A percentile compares a stretch with the other conserved stretches of the same genome.
phyloP scores from a whole-genome alignment of 64 coral and sea anemone species.

The Porites australiensis region DNA sequence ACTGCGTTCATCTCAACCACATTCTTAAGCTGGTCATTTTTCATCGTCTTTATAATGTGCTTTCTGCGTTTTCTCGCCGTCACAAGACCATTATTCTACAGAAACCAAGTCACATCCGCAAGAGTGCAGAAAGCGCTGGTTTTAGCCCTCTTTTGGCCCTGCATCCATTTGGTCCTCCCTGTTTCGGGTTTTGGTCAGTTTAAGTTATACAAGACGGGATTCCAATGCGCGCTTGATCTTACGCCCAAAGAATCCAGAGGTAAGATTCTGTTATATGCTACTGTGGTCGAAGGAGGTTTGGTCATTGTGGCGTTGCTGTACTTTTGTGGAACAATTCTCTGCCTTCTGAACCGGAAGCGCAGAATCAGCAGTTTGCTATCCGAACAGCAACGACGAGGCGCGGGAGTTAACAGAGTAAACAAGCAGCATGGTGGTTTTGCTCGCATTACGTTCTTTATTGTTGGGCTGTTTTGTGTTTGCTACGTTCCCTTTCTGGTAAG shows the following conservation, averaged over 20 bases:
- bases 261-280: slow-evolving; percentile 67
- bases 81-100: slow-evolving; percentile 75
- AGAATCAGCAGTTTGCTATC: slow-evolving; percentile 62
- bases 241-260: slow-evolving; percentile 37
- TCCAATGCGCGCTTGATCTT: slow-evolving; percentile 72
- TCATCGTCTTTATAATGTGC: slow-evolving; percentile 79
- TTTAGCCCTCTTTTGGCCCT: slow-evolving; percentile 61
- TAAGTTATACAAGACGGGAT: slow-evolving; percentile 69
- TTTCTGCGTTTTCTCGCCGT: slow-evolving; percentile 73
- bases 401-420: slow-evolving; percentile 34
- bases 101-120: slow-evolving; percentile 67
- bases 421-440: slow-evolving; percentile 74
- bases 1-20: slow-evolving; percentile 77
- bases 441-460: slow-evolving; percentile 71
- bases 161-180: slow-evolving; percentile 67
- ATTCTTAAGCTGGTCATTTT: slow-evolving; percentile 79
- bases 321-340: slow-evolving; percentile 64
- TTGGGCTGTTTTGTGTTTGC: slow-evolving; percentile 74
- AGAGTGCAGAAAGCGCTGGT: slow-evolving; percentile 53
- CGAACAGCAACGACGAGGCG: slow-evolving; percentile 47
- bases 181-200: slow-evolving; percentile 69
- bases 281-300: slow-evolving; percentile 58
- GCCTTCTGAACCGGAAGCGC: slow-evolving; percentile 62
- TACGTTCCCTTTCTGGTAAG: slow-evolving; percentile 85
- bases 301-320: slow-evolving; percentile 60